Base-by-base conservation (phyloP, 1,140 invertebrate genomes). In the Aplysia californica region DNA sequence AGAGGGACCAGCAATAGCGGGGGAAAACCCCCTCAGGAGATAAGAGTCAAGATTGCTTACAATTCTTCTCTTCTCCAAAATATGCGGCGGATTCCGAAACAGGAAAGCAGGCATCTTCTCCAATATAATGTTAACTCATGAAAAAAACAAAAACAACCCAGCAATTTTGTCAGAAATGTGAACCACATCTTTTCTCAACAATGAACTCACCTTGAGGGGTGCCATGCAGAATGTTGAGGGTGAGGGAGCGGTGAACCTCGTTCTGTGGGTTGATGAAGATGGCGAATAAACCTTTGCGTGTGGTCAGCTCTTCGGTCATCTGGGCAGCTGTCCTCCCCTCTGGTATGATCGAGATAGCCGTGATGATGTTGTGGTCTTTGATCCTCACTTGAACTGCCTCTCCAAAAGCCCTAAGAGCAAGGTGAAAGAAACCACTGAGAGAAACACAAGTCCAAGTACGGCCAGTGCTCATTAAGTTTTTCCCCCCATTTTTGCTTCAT, bases 211-310 rank as follows among this genome's bases (percentile, higher is more conserved):
- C 95, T 94, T 97, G 95, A 20, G 96, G 95, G 82, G 94, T 91
- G 23, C 96, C 96, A 90, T 97, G 95, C 26, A 98, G 90, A 78
- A 98, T 96, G 83, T 97, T 96, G 1, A 98, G 89, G 23, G 96
- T 98, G 36, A 98, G 90, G 74, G 96, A 97, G 81, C 93, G 92
- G 81, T 96, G 93, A 82, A 94, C 93, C 86, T 96, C 94, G 87
- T 98, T 97, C 80, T 94, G 92, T 0, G 93, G 94, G 84, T 94
- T 95, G 0, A 98, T 92, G 23, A 97, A 91, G 78, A 98, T 94
- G 0, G 96, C 96, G 91, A 96, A 98, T 0, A 97, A 91, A 82
- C 94, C 95, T 10, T 95, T 95, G 2, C 95, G 92, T 23, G 93
- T 93, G 0, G 95, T 94, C 36, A 97, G 95, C 85, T 96, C 97